phyloP scores from a whole-genome alignment of 2,113 vertebrate genomes.

The Oryzias celebensis region DNA sequence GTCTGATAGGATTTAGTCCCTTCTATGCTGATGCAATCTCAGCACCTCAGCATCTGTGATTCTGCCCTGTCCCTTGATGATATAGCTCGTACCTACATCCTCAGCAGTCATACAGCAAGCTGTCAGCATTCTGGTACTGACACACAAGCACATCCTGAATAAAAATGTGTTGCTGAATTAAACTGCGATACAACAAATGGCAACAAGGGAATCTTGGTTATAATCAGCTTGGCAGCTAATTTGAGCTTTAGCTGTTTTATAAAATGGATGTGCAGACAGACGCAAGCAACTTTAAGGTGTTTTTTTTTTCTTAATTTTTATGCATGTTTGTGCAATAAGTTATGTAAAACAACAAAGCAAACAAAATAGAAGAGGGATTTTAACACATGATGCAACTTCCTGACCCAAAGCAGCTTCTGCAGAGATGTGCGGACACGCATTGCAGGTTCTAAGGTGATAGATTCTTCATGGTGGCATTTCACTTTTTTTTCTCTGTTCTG shows the following conservation, averaged over 20 bases:
- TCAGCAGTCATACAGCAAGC: conserved; percentile 36
- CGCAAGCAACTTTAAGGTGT: conserved; percentile 13
- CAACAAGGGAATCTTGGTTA: conserved; percentile 29
- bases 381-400: conserved; percentile 42
- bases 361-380: conserved; percentile 13
- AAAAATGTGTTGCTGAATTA: conserved; percentile 18
- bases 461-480: conserved; percentile 54
- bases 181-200: conserved; percentile 31
- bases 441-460: conserved; percentile 56
- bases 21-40: conserved; percentile 75
- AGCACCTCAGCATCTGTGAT: conserved; percentile 72
- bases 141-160: conserved; percentile 32
- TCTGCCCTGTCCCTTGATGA: conserved; percentile 61
- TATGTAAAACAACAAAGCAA: neutral
- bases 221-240: conserved; percentile 17
- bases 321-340: conserved; percentile 2
- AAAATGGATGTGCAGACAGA: conserved; percentile 2
- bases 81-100: conserved; percentile 39
- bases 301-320: neutral
- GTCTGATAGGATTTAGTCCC: conserved; percentile 79
- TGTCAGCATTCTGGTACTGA: conserved; percentile 48
- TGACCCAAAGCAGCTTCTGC: conserved; percentile 51
- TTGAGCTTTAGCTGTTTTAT: conserved; percentile 17
- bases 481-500: conserved; percentile 51
- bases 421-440: conserved; percentile 47